Base-by-base conservation (phyloP, 1,140 invertebrate species). In the Berghia stephanieae region DNA sequence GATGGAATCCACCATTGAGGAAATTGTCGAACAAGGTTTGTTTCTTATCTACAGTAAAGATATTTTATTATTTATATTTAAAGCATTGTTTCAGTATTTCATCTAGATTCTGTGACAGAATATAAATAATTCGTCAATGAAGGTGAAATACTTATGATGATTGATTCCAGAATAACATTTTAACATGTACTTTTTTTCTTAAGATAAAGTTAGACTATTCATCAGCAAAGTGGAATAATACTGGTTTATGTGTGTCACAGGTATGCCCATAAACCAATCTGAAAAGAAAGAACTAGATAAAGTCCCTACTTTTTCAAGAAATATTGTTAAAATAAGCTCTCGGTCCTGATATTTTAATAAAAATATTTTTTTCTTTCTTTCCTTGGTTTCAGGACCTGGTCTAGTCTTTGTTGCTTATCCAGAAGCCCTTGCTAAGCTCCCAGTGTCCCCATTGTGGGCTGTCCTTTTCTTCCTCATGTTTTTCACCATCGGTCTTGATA, bases 51-150 rank as follows among this genome's bases (percentile, higher is more conserved):
- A 70, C 27, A 72, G 38, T n/a, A 72, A 68, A 40, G 77, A 71
- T 78, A 63, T n/a, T n/a, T n/a, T n/a, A n/a, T n/a, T n/a, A n/a
- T n/a, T n/a, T n/a, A n/a, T n/a, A n/a, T n/a, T n/a, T n/a, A n/a
- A n/a, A n/a, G n/a, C n/a, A n/a, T n/a, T n/a, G n/a, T n/a, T n/a
- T n/a, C n/a, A n/a, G n/a, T n/a, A n/a, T n/a, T n/a, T 88, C 16
- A 83, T 84, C 1, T 75, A 87, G 6, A 86, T 86, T 21, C 44
- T 88, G 18, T 86, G 86, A 68, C n/a, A n/a, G n/a, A n/a, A n/a
- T n/a, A n/a, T n/a, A n/a, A n/a, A n/a, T n/a, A n/a, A n/a, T n/a
- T n/a, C n/a, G n/a, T n/a, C n/a, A n/a, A n/a, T n/a, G n/a, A n/a
- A n/a, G n/a, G n/a, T n/a, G n/a, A n/a, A n/a, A n/a, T n/a, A n/a